Percentiles rank a stretch among this genome's conserved stretches.
These are phyloP conservation scores for Cephus sareptanus DNA, from an alignment of 2,888 invertebrate genomes.

Conservation along the genomic window DNA sequence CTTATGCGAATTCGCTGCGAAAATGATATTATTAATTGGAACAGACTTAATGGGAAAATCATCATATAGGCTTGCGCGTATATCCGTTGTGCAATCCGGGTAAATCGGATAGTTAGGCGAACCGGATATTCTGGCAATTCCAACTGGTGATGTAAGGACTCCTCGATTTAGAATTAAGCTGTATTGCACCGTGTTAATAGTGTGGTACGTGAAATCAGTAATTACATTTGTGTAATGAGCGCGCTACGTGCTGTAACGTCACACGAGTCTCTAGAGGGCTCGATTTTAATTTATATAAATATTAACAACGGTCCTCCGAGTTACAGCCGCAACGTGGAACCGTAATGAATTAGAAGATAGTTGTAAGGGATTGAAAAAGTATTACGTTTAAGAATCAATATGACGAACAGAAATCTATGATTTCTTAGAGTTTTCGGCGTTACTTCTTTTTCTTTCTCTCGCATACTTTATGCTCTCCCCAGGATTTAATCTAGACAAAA, in stretches of 20 bases:
- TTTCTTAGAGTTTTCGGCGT: not conserved
- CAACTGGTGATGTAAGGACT: not conserved
- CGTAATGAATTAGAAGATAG: conserved; percentile 5
- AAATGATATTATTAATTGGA: not conserved
- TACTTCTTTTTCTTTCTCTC: not conserved
- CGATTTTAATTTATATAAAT: conserved; percentile 31
- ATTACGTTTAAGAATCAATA: not conserved
- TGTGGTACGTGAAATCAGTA: conserved; percentile 60
- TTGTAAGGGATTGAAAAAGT: not conserved
- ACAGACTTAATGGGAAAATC: not conserved
- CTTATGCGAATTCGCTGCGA: conserved; percentile 61
- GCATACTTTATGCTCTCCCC: not conserved
- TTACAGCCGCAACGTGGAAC: conserved; percentile 10
- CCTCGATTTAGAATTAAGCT: conserved; percentile 39
- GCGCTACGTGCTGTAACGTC: conserved; percentile 30
- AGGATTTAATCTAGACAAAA: not conserved
- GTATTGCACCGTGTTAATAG: conserved; percentile 55
- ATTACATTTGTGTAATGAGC: conserved; percentile 62
- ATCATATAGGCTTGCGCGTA: conserved; percentile 52
- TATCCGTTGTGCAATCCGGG: conserved; percentile 23
- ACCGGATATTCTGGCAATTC: not conserved
- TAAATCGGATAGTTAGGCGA: not conserved
- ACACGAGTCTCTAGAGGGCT: conserved; percentile 27
- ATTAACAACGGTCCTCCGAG: conserved; percentile 13
- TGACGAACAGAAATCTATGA: not conserved